Conservation (phyloP, 2,888 invertebrate species). For the Cerastis leucographa region DNA sequence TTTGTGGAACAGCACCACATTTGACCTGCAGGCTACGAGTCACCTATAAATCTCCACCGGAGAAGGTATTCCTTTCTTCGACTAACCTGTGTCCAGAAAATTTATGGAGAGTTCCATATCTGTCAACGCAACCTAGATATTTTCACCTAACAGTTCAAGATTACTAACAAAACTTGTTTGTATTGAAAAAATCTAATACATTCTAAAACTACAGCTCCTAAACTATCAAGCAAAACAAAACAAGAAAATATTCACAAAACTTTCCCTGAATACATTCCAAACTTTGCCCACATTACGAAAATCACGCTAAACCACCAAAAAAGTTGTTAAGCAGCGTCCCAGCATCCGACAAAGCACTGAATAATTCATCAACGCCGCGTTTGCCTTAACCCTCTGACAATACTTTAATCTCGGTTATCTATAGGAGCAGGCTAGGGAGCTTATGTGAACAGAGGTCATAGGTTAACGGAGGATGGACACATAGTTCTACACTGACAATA, state of each 20-base stretch:
- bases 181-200: not conserved
- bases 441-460: conserved; percentile 33
- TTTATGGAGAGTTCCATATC: not conserved
- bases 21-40: not conserved
- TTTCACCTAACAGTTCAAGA: not conserved
- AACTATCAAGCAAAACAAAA: not conserved
- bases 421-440: conserved; percentile 36
- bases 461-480: conserved; percentile 20
- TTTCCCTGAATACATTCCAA: conserved; percentile 1
- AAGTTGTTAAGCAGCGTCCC: conserved; percentile 54
- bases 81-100: not conserved
- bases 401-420: conserved; percentile 67
- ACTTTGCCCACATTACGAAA: conserved; percentile 13
- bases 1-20: not conserved
- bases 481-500: conserved; percentile 11
- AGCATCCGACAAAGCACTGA: conserved; percentile 44
- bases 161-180: not conserved
- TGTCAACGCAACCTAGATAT: not conserved
- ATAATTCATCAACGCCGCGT: conserved; percentile 59
- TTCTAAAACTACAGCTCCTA: not conserved
- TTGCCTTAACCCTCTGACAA: conserved; percentile 45
- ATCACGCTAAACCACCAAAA: conserved; percentile 31
- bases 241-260: not conserved
- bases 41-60: not conserved
- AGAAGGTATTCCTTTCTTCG: not conserved